phyloP scores from a whole-genome alignment of 2,113 vertebrate genomes.

The Trichechus manatus region DNA sequence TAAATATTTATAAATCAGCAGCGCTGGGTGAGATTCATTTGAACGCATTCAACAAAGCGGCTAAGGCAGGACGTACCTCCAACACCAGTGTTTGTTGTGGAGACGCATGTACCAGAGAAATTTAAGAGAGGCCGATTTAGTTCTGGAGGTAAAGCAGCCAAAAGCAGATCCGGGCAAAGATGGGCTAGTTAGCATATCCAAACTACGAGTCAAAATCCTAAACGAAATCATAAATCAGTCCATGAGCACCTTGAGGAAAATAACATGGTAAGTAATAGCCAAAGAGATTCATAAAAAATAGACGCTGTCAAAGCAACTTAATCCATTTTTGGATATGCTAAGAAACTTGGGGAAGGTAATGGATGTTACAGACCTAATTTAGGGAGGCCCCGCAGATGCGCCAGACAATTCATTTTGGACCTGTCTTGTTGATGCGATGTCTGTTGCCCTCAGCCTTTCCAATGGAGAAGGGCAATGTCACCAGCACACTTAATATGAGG shows the following conservation, averaged over 20 bases:
- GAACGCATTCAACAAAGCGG: conserved; percentile 78
- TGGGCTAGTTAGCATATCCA: conserved; percentile 74
- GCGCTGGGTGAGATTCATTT: conserved; percentile 78
- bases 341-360: conserved; percentile 64
- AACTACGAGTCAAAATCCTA: conserved; percentile 73
- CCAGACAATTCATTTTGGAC: conserved; percentile 42
- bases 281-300: conserved; percentile 77
- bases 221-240: conserved; percentile 78
- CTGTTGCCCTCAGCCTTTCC: background rate
- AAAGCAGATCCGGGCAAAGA: conserved; percentile 68
- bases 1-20: conserved; percentile 89
- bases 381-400: background rate
- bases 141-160: conserved; percentile 70
- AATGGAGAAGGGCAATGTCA: conserved; percentile 37
- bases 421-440: background rate
- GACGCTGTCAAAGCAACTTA: conserved; percentile 76
- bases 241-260: conserved; percentile 81
- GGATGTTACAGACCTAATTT: conserved; percentile 21
- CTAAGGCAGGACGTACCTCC: conserved; percentile 69
- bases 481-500: background rate
- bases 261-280: conserved; percentile 80
- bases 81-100: conserved; percentile 68
- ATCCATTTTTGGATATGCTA: conserved; percentile 75
- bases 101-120: conserved; percentile 78
- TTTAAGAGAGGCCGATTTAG: conserved; percentile 78